Base-by-base conservation (phyloP, 2,888 invertebrate species). In the Imbricaverruca yamaguchii region DNA sequence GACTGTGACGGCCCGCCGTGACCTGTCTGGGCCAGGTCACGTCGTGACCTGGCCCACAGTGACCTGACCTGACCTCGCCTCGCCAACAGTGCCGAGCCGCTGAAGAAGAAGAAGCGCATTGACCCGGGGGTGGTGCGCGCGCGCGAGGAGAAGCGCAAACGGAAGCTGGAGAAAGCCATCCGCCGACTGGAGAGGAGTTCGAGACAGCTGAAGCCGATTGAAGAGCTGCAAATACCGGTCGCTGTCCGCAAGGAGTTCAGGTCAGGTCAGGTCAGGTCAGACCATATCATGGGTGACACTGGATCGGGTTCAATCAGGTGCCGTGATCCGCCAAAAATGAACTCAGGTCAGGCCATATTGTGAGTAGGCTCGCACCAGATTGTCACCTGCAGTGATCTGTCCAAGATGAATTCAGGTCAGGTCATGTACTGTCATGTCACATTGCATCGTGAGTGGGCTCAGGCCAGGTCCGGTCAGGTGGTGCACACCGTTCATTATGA, bases 161-260 rank as follows among this genome's bases (percentile, higher is more conserved):
- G 91, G 86, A 95, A 92, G 87, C 84, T 98, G 6, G 96, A 96
- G 86, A 97, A 95, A 86, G 92, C 92, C 86, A 97, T 98, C 83
- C 89, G 93, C 81, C 90, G 92, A 83, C 87, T 98, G 82, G 92
- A 95, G 86, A 95, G 92, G 86, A 91, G 92, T 88, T 91, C 93
- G 0, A 89, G 92, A 61, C 94, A 95, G 86, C 87, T 96, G 80
- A 98, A 98, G 87, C 97, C 98, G 0, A 90, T 98, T 77, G 93
- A 93, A 81, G 98, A 98, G 89, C 87, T 93, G 83, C 94, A 96
- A 87, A 89, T 93, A 13, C 91, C 94, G 0, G 85, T 91, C 39
- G 88, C 90, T 82, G 86, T 96, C 23, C 85, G 91, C 39, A 91
- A 93, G 85, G 90, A 92, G 85, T 88, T 89, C 85, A 87, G 89